Evolutionary conservation across 2,888 invertebrate species (phyloP).

Genomic region (Amphiduros pacificus): DNA sequence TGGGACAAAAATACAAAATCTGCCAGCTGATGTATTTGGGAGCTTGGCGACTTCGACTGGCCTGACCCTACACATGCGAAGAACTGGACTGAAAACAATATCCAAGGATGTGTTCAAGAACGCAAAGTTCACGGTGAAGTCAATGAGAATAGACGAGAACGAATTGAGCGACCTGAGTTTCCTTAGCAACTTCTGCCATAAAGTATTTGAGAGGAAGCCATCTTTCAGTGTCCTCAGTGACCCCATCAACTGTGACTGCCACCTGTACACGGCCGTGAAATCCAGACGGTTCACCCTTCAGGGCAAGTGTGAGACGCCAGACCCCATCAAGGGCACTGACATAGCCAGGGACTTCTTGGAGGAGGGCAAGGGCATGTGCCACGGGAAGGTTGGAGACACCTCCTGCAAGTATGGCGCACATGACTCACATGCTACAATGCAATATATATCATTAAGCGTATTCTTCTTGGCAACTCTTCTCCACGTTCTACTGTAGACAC

Average conservation of each 20-base stretch:
- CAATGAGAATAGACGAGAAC: neutral
- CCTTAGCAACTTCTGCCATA: neutral
- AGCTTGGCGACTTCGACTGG: neutral
- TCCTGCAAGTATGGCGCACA: too few species aligned
- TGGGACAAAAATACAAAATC: neutral
- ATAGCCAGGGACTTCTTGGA: neutral
- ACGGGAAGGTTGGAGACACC: too few species aligned
- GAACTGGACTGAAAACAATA: neutral
- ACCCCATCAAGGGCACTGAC: neutral
- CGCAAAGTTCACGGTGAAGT: neutral
- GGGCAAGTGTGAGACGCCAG: neutral
- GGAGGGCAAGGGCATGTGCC: neutral
- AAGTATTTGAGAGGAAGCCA: neutral
- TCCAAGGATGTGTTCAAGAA: neutral
- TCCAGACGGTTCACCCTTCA: neutral
- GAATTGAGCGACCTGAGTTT: neutral
- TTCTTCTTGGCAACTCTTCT: too few species aligned
- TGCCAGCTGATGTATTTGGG: neutral
- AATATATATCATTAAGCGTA: too few species aligned
- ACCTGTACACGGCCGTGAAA: neutral
- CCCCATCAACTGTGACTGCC: conserved; percentile 1
- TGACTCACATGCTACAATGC: too few species aligned
- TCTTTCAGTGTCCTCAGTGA: neutral
- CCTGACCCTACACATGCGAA: conserved; percentile 1
- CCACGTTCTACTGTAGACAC: too few species aligned